Evolutionary conservation across 2,113 vertebrate genomes (phyloP), one percentile per base, ranked within the genome.

Genomic region (Neolamprologus sp.): DNA sequence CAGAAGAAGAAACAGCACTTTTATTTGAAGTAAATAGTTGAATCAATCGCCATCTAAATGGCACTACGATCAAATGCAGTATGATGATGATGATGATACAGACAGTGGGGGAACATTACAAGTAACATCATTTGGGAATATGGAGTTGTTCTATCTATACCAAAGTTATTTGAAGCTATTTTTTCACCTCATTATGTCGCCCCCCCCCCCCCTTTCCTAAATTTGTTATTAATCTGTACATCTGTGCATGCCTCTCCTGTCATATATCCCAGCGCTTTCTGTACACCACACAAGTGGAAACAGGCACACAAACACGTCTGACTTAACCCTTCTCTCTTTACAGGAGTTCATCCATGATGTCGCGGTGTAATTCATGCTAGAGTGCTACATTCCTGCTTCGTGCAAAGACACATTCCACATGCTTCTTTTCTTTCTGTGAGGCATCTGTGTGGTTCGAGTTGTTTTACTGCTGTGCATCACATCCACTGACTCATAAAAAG

Each of bases 341-440:
- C 86, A 21, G 82, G 84, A 92, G 90, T 90, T 94, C 83, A 92
- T 86, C 87, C 82, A n/a, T 82, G 90, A 89, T 89, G 89, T 91
- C 28, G 80, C 14, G 31, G 21, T 71, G 87, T 93, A 90, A 91
- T 93, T 95, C 89, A 91, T 92, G 91, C 47, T 8, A 1, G 4
- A 87, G 86, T 53, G 63, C 53, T 68, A 85, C 93, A 93, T 95
- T 95, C 87, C 87, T 89, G 63, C 80, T 81, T 91, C 88, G 82
- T 88, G 89, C 87, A 92, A 94, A 93, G 90, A 94, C 91, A 81
- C 85, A 92, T 90, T 80, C 90, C 85, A 83, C 11, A 19, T 53
- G 37, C 60, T 23, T 51, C 80, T 68, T 85, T n/a, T 23, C 47
- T 80, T 68, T 84, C 17, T 28, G 23, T 7, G 37, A 42, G 16